Evolutionary conservation across 2,888 invertebrate species (phyloP).

Genomic region (Anodontia alba): DNA sequence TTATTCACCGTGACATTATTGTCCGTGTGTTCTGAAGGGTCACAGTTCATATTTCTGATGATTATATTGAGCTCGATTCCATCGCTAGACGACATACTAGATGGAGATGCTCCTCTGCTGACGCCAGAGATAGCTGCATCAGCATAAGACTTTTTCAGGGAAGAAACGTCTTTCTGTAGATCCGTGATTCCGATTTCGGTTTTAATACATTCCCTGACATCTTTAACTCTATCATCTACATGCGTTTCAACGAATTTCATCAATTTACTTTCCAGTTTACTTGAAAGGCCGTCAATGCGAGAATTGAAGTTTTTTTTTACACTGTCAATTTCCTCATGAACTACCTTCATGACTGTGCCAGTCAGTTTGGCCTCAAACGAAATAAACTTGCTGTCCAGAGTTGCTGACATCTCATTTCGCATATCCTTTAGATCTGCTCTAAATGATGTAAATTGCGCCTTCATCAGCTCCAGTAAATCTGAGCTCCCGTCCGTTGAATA

Average conservation of each 20-base stretch:
- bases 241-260: background rate
- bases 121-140: background rate
- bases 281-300: background rate
- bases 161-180: background rate
- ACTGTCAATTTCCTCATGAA: background rate
- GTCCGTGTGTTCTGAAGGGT: background rate
- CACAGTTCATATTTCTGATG: background rate
- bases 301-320: background rate
- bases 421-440: background rate
- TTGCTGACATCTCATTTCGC: background rate
- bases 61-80: background rate
- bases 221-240: background rate
- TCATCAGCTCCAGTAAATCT: background rate
- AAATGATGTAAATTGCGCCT: conserved; percentile 1
- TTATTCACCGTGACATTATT: background rate
- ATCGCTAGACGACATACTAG: background rate
- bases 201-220: background rate
- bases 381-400: background rate
- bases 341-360: background rate
- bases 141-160: background rate
- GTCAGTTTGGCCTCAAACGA: background rate
- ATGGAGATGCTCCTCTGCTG: background rate
- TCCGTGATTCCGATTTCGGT: background rate
- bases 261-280: background rate
- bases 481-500: background rate